A percentile compares a stretch with the other conserved stretches of the same genome.
Evolutionary conservation across 2,888 invertebrate species (phyloP).

Genomic region (Apocheima hispidaria): DNA sequence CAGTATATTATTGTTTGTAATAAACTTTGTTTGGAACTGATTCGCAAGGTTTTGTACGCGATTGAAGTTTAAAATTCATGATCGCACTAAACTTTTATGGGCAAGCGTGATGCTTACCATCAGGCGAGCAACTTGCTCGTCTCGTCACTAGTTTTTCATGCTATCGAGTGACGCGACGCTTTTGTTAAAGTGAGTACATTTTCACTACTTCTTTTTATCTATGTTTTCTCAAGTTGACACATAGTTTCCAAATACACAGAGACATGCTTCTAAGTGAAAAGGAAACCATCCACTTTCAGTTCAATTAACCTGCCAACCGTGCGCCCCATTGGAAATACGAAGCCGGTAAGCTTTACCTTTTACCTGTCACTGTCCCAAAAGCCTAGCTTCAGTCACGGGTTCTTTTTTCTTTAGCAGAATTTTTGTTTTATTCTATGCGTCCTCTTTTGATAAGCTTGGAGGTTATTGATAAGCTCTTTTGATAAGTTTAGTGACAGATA

Average conservation of each 20-base stretch:
- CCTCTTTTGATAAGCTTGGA: neutral
- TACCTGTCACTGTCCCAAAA: conserved; percentile 16
- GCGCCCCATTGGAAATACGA: conserved; percentile 28
- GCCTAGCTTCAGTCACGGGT: conserved; percentile 3
- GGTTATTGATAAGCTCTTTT: too few relatives aligned
- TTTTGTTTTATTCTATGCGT: conserved; percentile 1
- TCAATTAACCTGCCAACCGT: conserved; percentile 32
- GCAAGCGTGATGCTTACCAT: too few relatives aligned
- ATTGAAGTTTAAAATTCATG: too few relatives aligned
- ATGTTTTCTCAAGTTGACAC: conserved; percentile 5
- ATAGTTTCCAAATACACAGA: conserved; percentile 3
- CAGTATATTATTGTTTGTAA: too few relatives aligned
- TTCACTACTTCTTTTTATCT: neutral
- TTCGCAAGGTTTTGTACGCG: too few relatives aligned
- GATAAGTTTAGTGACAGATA: conserved; percentile 2
- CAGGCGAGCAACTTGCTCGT: too few relatives aligned
- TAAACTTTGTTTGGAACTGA: too few relatives aligned
- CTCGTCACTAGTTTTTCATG: too few relatives aligned
- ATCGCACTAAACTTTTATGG: too few relatives aligned
- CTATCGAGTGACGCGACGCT: neutral
- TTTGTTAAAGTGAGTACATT: neutral
- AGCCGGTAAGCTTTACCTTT: conserved; percentile 23
- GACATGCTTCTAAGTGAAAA: conserved; percentile 11
- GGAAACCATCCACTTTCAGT: conserved; percentile 18
- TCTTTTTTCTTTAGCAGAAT: conserved; percentile 6